These are phyloP conservation scores for Girardinus metallicus DNA, from an alignment of 2,797 vertebrate genomes.

Conservation along the genomic window DNA sequence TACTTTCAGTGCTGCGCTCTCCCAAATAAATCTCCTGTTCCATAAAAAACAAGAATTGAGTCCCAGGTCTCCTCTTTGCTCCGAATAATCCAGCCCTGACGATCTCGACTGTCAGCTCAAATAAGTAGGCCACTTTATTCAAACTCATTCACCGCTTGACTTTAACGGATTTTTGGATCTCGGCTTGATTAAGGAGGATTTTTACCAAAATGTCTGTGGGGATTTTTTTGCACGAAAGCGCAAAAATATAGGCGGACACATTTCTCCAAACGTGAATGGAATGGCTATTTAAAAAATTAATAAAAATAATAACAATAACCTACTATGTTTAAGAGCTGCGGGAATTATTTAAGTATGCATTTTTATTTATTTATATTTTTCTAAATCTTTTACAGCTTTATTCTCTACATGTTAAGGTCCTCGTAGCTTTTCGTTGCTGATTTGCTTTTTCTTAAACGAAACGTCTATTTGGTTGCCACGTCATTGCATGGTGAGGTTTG, in stretches of 20 bases:
- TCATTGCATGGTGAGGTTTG: background rate
- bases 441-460: background rate
- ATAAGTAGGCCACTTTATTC: constrained; percentile 21
- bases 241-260: background rate
- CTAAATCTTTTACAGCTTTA: background rate
- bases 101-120: constrained; percentile 20
- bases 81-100: constrained; percentile 19
- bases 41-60: background rate
- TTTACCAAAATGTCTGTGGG: background rate
- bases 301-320: background rate
- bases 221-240: background rate
- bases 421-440: background rate
- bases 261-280: background rate
- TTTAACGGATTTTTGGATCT: background rate
- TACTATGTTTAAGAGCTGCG: background rate
- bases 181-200: background rate
- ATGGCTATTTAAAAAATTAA: background rate
- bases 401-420: background rate
- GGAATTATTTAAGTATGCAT: background rate
- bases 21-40: background rate
- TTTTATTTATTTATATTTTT: background rate
- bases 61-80: background rate
- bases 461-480: background rate
- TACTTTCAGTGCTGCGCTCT: background rate
- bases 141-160: constrained; percentile 8